These are phyloP conservation scores for Plectrocnemia conspersa DNA, from an alignment of 1,140 invertebrate species.

Conservation along the genomic window DNA sequence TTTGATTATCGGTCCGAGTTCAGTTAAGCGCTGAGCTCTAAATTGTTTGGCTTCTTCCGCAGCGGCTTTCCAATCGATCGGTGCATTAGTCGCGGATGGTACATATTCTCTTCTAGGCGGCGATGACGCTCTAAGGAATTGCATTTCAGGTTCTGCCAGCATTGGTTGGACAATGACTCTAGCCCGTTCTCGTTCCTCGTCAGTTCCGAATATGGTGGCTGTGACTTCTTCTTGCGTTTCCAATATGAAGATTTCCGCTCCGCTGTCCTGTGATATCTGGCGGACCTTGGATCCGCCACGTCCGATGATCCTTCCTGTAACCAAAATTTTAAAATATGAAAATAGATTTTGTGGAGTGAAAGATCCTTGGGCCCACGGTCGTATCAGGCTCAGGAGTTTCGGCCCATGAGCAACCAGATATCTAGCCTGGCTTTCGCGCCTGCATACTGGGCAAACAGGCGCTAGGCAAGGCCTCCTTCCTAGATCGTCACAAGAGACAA, in stretches of 20 bases:
- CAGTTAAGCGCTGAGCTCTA: conserved; percentile 56
- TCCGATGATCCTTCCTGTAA: conserved; percentile 55
- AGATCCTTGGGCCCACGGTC: too few relatives aligned
- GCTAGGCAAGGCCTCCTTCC: too few relatives aligned
- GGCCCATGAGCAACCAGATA: too few relatives aligned
- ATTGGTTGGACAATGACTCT: too few relatives aligned
- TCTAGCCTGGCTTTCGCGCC: too few relatives aligned
- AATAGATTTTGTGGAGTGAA: too few relatives aligned
- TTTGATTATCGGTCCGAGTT: conserved; percentile 66
- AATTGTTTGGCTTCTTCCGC: conserved; percentile 49
- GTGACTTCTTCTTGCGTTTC: conserved; percentile 36
- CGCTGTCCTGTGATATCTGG: conserved; percentile 56
- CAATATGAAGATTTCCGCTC: conserved; percentile 44
- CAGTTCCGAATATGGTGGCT: background rate
- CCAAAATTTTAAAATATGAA: too few relatives aligned
- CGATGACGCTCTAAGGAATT: conserved; percentile 37
- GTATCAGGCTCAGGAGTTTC: too few relatives aligned
- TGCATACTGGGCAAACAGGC: too few relatives aligned
- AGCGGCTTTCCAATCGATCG: conserved; percentile 44
- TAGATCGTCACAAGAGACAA: too few relatives aligned
- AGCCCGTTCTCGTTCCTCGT: conserved; percentile 18
- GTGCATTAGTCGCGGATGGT: conserved; percentile 41
- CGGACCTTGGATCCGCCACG: conserved; percentile 70
- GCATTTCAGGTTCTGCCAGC: conserved; percentile 25
- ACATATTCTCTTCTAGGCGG: conserved; percentile 38